Evolutionary conservation across 30 jellyfish, hydroid and myxozoan genomes (phyloP).

Genomic region (Pseudorhiza aurosa): DNA sequence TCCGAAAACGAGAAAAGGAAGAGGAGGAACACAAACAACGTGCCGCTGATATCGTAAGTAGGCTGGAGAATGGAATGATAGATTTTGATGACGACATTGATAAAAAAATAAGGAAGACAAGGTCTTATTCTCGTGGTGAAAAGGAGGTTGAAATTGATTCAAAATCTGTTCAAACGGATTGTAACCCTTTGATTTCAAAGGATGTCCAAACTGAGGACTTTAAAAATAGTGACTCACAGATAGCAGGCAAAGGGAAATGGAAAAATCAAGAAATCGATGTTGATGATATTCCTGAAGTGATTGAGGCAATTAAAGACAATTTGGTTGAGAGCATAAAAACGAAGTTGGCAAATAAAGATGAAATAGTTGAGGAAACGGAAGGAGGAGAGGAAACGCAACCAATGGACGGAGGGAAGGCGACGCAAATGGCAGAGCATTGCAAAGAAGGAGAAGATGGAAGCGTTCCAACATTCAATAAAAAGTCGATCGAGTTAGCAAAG

Average conservation of each 20-base stretch:
- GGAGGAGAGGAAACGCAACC: background rate
- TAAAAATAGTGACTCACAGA: background rate
- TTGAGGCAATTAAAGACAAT: constrained; percentile 59
- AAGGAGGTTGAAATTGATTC: background rate
- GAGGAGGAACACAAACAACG: constrained; percentile 61
- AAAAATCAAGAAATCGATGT: background rate
- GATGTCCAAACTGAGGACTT: constrained; percentile 9
- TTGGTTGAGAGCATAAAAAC: constrained; percentile 24
- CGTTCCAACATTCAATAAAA: background rate
- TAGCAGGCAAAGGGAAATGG: background rate
- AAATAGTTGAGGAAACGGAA: constrained; percentile 1
- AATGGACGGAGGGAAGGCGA: background rate
- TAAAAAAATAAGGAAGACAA: background rate
- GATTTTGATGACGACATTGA: constrained; percentile 11
- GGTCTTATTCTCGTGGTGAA: background rate
- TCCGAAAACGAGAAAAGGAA: constrained; percentile 54
- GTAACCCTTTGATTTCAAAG: background rate
- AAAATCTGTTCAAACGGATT: constrained; percentile 9
- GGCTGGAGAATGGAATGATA: constrained; percentile 53
- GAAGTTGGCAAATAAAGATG: constrained; percentile 37
- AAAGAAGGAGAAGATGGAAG: background rate
- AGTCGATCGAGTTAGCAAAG: constrained; percentile 24
- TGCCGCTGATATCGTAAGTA: constrained; percentile 57
- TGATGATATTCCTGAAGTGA: constrained; percentile 44
- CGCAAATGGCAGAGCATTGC: background rate